Conservation (phyloP, 2,113 vertebrate genomes). For the Ahaetulla prasina region DNA sequence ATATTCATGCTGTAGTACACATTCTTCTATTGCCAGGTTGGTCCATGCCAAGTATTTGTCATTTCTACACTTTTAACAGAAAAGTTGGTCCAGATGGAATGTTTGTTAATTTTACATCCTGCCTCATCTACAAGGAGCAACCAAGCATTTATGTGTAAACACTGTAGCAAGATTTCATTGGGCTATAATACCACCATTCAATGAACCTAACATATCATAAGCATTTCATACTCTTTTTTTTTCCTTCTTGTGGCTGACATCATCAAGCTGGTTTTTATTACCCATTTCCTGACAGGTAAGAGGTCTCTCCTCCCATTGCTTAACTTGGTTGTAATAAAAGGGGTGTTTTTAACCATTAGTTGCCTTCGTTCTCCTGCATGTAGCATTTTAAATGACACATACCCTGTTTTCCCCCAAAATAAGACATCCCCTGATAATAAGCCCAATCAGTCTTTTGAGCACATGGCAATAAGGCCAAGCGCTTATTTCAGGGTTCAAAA, state of each 20-base stretch:
- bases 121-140: neutral
- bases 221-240: neutral
- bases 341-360: neutral
- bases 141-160: neutral
- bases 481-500: too few relatives aligned
- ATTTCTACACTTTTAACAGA: neutral
- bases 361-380: neutral
- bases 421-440: too few relatives aligned
- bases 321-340: neutral
- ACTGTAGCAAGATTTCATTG: neutral
- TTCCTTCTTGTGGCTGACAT: neutral
- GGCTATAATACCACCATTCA: neutral
- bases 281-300: neutral
- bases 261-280: neutral
- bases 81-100: neutral
- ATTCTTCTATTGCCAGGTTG: neutral
- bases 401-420: too few relatives aligned
- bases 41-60: neutral
- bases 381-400: neutral
- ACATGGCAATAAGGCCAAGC: too few relatives aligned
- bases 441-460: too few relatives aligned
- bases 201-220: neutral
- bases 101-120: neutral
- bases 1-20: neutral
- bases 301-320: neutral